A percentile compares a stretch with the other conserved stretches of the same genome.
These are phyloP conservation scores for Protosalanx chinensis DNA, from an alignment of 2,797 vertebrate genomes.

Conservation along the genomic window DNA sequence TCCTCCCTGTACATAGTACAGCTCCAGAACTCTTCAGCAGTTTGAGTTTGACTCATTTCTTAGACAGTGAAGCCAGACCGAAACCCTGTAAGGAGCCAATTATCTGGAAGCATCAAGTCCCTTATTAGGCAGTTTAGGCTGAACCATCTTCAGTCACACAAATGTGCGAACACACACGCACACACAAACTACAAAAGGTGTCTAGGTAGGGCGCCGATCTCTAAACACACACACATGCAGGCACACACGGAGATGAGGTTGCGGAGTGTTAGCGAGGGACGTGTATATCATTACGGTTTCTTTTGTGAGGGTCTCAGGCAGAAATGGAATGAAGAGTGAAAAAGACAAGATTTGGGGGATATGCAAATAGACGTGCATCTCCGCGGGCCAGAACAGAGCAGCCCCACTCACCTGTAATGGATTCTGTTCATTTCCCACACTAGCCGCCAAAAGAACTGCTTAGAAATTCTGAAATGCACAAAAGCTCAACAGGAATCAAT, in stretches of 20 bases:
- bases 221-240: not conserved
- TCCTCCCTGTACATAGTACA: no score
- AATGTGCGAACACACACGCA: slow-evolving; percentile 25
- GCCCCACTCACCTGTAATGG: slow-evolving; percentile 3
- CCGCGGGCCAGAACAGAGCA: no score
- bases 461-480: slow-evolving; percentile 12
- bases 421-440: slow-evolving; percentile 16
- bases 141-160: not conserved
- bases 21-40: no score
- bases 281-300: slow-evolving; percentile 3
- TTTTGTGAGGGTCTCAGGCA: slow-evolving; percentile 18
- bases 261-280: not conserved
- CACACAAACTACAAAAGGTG: slow-evolving; percentile 19
- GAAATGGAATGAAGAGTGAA: slow-evolving; percentile 38
- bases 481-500: slow-evolving; percentile 5
- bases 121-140: no score
- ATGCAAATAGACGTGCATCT: slow-evolving; percentile 14
- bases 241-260: not conserved
- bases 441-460: not conserved
- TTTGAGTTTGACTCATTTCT: no score
- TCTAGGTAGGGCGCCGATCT: no score
- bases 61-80: no score
- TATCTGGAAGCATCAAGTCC: no score
- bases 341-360: slow-evolving; percentile 18
- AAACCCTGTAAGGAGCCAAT: no score